Evolutionary conservation across 2,888 invertebrate genomes (phyloP).

Genomic region (Lumbricus terrestris): DNA sequence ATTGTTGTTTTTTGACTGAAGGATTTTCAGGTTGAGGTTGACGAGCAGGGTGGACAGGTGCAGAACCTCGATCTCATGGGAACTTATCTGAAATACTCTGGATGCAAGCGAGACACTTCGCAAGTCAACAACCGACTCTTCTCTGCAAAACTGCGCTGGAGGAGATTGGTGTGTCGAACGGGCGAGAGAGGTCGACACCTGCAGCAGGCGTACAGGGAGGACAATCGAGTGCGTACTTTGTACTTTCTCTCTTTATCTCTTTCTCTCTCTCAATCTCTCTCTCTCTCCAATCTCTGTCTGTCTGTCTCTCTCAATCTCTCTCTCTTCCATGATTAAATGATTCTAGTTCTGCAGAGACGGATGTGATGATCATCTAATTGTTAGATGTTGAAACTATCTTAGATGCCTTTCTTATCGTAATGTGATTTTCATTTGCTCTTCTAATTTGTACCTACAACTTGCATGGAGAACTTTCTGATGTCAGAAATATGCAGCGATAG

Average conservation of each 20-base stretch:
- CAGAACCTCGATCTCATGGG: conserved; percentile 54
- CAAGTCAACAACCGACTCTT: conserved; percentile 57
- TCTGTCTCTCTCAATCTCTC: too few relatives aligned
- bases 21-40: conserved; percentile 46
- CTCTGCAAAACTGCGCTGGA: conserved; percentile 56
- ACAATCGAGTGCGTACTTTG: conserved; percentile 56
- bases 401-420: neutral
- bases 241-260: neutral
- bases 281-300: too few relatives aligned
- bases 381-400: neutral
- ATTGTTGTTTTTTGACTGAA: conserved; percentile 30
- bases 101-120: conserved; percentile 56
- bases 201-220: conserved; percentile 55
- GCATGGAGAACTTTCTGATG: too few relatives aligned
- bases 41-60: conserved; percentile 53
- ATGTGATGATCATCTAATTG: neutral
- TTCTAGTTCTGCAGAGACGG: neutral
- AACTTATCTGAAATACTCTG: conserved; percentile 58
- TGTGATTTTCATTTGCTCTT: neutral
- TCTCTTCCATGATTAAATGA: neutral
- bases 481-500: too few relatives aligned
- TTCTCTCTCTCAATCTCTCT: too few relatives aligned
- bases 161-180: conserved; percentile 54
- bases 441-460: too few relatives aligned
- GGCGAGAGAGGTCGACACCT: conserved; percentile 56